phyloP scores from a whole-genome alignment of 2,888 invertebrate genomes.

The Lymantria dispar region DNA sequence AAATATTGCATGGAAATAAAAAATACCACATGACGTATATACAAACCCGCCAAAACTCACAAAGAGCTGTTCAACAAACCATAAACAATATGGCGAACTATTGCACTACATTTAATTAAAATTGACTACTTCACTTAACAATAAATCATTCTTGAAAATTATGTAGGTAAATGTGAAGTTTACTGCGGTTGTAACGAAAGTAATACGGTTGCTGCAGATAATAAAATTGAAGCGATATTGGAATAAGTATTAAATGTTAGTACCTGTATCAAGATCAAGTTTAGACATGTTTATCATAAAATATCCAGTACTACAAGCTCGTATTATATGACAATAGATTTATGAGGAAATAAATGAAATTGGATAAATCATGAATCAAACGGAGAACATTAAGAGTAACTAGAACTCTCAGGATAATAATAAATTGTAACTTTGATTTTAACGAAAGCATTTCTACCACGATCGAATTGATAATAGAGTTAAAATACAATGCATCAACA shows the following conservation, averaged over 20 bases:
- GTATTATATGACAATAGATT: no score
- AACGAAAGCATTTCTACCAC: no score
- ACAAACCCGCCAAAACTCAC: constrained; percentile 10
- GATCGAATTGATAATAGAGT: no score
- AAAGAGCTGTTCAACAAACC: neutral
- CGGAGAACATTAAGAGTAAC: no score
- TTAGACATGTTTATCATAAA: neutral
- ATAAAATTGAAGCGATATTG: neutral
- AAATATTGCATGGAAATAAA: no score
- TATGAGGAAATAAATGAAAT: no score
- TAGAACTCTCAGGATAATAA: no score
- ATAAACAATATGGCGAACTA: neutral
- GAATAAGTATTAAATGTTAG: neutral
- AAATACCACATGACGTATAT: no score
- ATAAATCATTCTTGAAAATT: neutral
- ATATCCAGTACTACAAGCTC: neutral
- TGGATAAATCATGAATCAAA: no score
- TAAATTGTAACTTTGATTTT: no score
- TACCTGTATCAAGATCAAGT: neutral
- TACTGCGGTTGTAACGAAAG: neutral
- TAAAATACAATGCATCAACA: no score
- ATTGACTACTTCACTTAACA: neutral
- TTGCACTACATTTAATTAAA: neutral
- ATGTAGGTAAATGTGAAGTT: neutral
- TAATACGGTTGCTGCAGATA: neutral